phyloP scores from a whole-genome alignment of 2,888 invertebrate genomes.

The Tipula unca region DNA sequence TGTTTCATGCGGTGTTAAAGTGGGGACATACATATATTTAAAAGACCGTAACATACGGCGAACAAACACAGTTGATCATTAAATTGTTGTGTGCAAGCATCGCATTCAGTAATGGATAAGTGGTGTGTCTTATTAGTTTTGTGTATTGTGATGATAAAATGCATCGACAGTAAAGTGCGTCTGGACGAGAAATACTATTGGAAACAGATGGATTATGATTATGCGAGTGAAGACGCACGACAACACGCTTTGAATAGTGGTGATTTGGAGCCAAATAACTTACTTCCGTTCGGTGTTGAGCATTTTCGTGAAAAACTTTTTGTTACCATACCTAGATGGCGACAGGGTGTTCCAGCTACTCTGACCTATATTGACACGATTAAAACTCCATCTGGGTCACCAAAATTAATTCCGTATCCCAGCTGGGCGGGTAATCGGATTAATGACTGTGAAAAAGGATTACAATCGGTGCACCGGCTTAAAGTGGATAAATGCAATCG shows the following conservation, averaged over 20 bases:
- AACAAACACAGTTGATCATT: background rate
- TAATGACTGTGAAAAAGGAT: constrained; percentile 64
- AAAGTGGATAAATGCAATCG: constrained; percentile 67
- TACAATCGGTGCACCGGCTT: constrained; percentile 70
- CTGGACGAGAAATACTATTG: constrained; percentile 66
- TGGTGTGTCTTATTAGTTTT: background rate
- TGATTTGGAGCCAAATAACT: constrained; percentile 65
- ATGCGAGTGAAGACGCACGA: constrained; percentile 52
- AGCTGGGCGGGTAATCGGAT: constrained; percentile 64
- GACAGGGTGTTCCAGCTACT: constrained; percentile 71
- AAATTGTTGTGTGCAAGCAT: background rate
- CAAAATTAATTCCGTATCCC: constrained; percentile 69
- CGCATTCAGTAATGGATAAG: background rate
- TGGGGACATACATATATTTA: background rate
- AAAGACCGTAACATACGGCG: background rate
- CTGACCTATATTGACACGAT: constrained; percentile 69
- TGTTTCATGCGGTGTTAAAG: background rate
- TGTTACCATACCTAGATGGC: constrained; percentile 74
- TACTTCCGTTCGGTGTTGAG: constrained; percentile 73
- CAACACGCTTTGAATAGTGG: constrained; percentile 55
- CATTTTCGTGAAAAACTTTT: constrained; percentile 74
- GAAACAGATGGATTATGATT: constrained; percentile 68
- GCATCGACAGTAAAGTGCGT: constrained; percentile 36
- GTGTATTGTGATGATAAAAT: background rate
- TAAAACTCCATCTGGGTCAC: constrained; percentile 55